Conservation (phyloP, 2,797 vertebrate species). For the Ctenopoma multispine region DNA sequence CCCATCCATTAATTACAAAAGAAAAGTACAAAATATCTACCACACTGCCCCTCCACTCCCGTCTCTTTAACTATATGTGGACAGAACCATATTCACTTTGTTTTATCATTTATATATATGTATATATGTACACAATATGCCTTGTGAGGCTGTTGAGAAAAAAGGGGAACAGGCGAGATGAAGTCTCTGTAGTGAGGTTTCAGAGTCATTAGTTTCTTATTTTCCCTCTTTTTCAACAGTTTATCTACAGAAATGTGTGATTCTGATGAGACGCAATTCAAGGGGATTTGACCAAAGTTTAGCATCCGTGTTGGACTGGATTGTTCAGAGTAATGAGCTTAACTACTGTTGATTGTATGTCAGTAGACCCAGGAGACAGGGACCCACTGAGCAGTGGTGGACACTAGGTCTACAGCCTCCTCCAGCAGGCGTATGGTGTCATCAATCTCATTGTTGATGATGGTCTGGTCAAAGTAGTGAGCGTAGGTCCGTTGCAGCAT, state of each 20-base stretch:
- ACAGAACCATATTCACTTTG: constrained; percentile 93
- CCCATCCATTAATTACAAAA: constrained; percentile 74
- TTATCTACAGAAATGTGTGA: constrained; percentile 79
- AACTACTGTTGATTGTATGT: constrained; percentile 64
- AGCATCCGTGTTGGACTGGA: constrained; percentile 37
- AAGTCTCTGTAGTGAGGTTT: constrained; percentile 81
- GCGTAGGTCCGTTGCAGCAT: constrained; percentile 98
- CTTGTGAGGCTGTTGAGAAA: constrained; percentile 90
- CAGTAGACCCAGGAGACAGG: constrained; percentile 99
- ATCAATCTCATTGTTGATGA: constrained; percentile 99
- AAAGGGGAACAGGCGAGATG: constrained; percentile 69
- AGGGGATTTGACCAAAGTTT: constrained; percentile 27
- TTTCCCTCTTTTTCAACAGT: constrained; percentile 62
- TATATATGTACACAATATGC: constrained; percentile 89
- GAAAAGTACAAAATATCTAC: constrained; percentile 90
- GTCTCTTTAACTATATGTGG: constrained; percentile 79
- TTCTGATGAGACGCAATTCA: constrained; percentile 40
- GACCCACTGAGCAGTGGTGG: constrained; percentile 96
- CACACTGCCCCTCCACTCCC: constrained; percentile 88
- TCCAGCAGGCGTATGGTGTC: constrained; percentile 99
- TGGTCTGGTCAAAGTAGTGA: constrained; percentile 99
- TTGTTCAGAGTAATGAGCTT: constrained; percentile 54
- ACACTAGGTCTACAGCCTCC: constrained; percentile 98
- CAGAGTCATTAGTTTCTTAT: constrained; percentile 69
- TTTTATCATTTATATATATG: constrained; percentile 87